Evolutionary conservation across 2,797 vertebrate genomes (phyloP), one percentile per base, ranked within the genome.

Genomic region (Pipistrellus pygmaeus): DNA sequence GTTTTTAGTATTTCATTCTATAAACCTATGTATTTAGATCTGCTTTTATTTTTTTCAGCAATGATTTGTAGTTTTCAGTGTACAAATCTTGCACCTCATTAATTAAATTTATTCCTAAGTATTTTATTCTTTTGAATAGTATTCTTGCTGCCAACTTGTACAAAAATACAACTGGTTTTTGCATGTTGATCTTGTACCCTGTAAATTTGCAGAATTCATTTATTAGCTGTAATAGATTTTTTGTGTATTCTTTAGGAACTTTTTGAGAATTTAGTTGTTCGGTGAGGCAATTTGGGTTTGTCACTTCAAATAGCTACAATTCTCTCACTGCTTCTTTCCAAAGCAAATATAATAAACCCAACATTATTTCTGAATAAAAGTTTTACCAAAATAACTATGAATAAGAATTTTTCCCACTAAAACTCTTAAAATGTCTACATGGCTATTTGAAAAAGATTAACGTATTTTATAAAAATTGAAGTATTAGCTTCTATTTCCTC

Each of bases 391-490:
- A 32, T 84, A 84, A 76, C n/a, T 51, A 80, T 44, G 38, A 91
- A 64, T 90, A 95, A 84, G 90, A 85, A 27, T 93, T 32, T 91
- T 95, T 90, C 84, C 69, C 91, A 77, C 75, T 93, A 75, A 81
- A 93, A 91, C 71, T 76, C 21, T 95, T 44, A 6, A n/a, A 83
- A 76, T 93, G 82, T 77, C 92, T 96, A 91, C 78, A 72, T 12
- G 5, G n/a, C 27, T 55, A 5, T 83, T 4, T 77, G 53, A 76
- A 87, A 96, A 91, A 78, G 17, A 93, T 3, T 18, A 55, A 51
- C 11, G 7, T 83, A 62, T 41, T 57, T 77, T 66, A 81, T 60
- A 17, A 87, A 94, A 93, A 77, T 0, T 72, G 13, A 78, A 90
- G 72, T 44, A 81, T 38, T 60, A 51, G 46, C 64, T 85, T 91